A percentile compares a stretch with the other conserved stretches of the same genome.
These are phyloP conservation scores for Caradrina kadenii DNA, from an alignment of 2,888 invertebrate genomes.

Conservation along the genomic window DNA sequence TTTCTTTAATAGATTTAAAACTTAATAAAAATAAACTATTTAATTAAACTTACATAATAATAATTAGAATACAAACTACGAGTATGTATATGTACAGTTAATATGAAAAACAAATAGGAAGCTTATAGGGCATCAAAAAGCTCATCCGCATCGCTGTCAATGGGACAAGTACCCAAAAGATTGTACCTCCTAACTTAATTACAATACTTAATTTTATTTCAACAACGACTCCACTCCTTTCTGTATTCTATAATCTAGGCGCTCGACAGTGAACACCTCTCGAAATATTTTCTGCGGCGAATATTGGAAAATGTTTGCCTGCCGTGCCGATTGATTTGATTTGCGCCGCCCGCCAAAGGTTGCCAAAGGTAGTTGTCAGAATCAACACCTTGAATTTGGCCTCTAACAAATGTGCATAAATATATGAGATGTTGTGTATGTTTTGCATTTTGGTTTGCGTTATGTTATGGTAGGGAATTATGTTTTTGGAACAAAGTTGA, in stretches of 20 bases:
- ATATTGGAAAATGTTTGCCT: slow-evolving; percentile 82
- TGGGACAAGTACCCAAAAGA: no score
- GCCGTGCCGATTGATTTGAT: slow-evolving; percentile 80
- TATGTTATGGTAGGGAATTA: neutral
- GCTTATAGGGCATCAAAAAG: no score
- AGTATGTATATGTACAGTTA: no score
- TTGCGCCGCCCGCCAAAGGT: slow-evolving; percentile 71
- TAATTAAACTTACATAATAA: no score
- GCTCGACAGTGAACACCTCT: slow-evolving; percentile 59
- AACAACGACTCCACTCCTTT: slow-evolving; percentile 34
- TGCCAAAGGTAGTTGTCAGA: slow-evolving; percentile 64
- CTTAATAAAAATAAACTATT: no score
- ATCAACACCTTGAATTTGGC: slow-evolving; percentile 65
- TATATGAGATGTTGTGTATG: slow-evolving; percentile 23
- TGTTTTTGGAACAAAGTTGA: no score
- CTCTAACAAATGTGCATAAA: slow-evolving; percentile 58
- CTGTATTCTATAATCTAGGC: slow-evolving; percentile 62
- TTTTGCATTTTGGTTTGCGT: slow-evolving; percentile 41
- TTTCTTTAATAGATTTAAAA: no score
- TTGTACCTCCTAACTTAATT: no score
- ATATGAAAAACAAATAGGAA: no score
- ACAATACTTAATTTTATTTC: neutral
- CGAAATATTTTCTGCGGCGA: slow-evolving; percentile 75
- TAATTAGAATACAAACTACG: no score
- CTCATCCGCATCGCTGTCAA: no score